Conservation (phyloP, 2,888 invertebrate species). For the Yponomeuta evonymella region DNA sequence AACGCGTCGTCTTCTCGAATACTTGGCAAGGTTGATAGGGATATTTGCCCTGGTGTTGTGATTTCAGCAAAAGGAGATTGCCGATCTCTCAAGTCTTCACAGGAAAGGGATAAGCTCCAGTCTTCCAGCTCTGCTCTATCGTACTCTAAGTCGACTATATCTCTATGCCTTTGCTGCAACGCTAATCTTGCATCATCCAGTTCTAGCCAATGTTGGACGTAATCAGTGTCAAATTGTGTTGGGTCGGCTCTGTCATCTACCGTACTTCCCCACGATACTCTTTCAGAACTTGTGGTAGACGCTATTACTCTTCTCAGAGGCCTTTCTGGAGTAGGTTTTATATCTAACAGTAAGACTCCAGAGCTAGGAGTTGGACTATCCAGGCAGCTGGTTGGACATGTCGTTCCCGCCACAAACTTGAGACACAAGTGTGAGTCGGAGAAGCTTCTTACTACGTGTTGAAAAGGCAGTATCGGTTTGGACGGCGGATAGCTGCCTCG, state of each 20-base stretch:
- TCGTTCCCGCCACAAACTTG: conserved; percentile 79
- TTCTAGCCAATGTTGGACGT: conserved; percentile 85
- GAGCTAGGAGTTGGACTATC: conserved; percentile 78
- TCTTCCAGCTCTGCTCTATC: conserved; percentile 86
- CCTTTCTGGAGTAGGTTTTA: conserved; percentile 74
- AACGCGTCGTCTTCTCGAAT: conserved; percentile 84
- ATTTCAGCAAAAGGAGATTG: conserved; percentile 69
- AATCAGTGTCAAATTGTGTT: conserved; percentile 81
- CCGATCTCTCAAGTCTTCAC: conserved; percentile 79
- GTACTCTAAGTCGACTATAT: conserved; percentile 82
- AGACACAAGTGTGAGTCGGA: conserved; percentile 85
- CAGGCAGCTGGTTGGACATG: conserved; percentile 70
- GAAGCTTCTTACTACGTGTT: conserved; percentile 84
- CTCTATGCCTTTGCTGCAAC: conserved; percentile 80
- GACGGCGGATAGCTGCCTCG: conserved; percentile 85
- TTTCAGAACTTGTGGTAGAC: conserved; percentile 65
- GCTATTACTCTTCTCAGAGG: conserved; percentile 77
- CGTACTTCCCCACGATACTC: conserved; percentile 77
- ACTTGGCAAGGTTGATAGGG: conserved; percentile 80
- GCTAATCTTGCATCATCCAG: conserved; percentile 83
- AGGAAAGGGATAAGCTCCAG: conserved; percentile 85
- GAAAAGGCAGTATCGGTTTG: conserved; percentile 81
- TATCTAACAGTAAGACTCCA: conserved; percentile 77
- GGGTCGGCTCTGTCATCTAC: conserved; percentile 76
- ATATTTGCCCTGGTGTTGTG: conserved; percentile 79